A percentile compares a stretch with the other conserved stretches of the same genome.
phyloP scores from a whole-genome alignment of 2,113 vertebrate genomes.

The Crotalus tigris region DNA sequence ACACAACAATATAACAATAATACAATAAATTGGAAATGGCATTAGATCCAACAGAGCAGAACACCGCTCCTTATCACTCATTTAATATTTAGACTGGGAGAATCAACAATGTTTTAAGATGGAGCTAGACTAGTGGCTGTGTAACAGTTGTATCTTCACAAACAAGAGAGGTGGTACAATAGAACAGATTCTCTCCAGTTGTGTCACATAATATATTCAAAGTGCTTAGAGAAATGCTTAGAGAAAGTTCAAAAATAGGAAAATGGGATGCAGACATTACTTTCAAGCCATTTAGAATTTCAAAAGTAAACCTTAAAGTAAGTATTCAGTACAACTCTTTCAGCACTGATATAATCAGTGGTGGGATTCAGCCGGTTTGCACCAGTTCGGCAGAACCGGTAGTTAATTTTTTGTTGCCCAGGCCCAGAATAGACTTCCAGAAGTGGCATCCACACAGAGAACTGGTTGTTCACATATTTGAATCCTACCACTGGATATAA shows the following conservation, averaged over 20 bases:
- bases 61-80: not conserved
- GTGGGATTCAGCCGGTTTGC: no score
- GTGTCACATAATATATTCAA: not conserved
- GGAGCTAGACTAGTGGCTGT: not conserved
- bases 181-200: not conserved
- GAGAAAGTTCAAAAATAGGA: not conserved
- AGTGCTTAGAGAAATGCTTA: not conserved
- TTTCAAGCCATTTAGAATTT: not conserved
- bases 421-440: no score
- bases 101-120: not conserved
- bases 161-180: not conserved
- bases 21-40: not conserved
- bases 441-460: no score
- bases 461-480: no score
- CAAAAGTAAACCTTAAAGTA: not conserved
- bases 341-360: not conserved
- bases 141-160: not conserved
- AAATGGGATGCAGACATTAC: not conserved
- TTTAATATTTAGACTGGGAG: not conserved
- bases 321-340: not conserved
- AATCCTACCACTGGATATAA: not conserved
- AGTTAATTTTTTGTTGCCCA: no score
- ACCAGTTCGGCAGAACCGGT: no score
- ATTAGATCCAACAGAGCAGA: not conserved
- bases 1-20: not conserved